Conservation (phyloP, 2,888 invertebrate genomes). For the Ecliptopera silaceata region DNA sequence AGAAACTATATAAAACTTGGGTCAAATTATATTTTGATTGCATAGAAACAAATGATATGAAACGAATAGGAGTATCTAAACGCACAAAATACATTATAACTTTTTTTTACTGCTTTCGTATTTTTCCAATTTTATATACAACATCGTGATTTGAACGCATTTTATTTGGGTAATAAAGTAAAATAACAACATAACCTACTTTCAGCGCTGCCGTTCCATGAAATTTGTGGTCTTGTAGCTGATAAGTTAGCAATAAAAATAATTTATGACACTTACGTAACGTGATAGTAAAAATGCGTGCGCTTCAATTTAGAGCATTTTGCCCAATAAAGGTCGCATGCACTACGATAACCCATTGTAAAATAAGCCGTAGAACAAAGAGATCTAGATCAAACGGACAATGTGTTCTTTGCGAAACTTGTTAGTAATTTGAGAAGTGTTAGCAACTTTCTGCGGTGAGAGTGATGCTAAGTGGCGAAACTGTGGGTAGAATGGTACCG, state of each 20-base stretch:
- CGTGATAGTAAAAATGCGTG: slow-evolving; percentile 26
- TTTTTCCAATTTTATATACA: neutral
- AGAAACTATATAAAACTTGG: too few relatives aligned
- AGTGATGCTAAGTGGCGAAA: slow-evolving; percentile 77
- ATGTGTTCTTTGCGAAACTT: slow-evolving; percentile 73
- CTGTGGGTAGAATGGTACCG: slow-evolving; percentile 56
- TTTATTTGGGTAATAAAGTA: neutral
- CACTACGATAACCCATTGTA: slow-evolving; percentile 57
- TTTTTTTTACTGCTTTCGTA: too few relatives aligned
- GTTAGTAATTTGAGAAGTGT: slow-evolving; percentile 68
- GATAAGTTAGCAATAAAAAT: slow-evolving; percentile 27
- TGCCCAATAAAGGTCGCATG: slow-evolving; percentile 50
- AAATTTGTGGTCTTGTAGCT: slow-evolving; percentile 10
- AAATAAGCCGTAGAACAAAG: slow-evolving; percentile 58
- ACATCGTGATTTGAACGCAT: slow-evolving; percentile 2
- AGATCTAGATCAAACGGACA: slow-evolving; percentile 77
- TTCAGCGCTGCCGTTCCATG: slow-evolving; percentile 2
- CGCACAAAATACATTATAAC: too few relatives aligned
- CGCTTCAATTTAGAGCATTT: slow-evolving; percentile 19
- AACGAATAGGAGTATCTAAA: too few relatives aligned
- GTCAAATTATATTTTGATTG: too few relatives aligned
- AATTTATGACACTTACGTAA: slow-evolving; percentile 25
- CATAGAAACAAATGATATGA: too few relatives aligned
- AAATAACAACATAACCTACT: slow-evolving; percentile 4
- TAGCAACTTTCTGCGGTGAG: slow-evolving; percentile 71